Percentiles rank a stretch among this genome's conserved stretches.
Evolutionary conservation across 2,888 invertebrate species (phyloP).

Genomic region (Trissoscelio sp.): DNA sequence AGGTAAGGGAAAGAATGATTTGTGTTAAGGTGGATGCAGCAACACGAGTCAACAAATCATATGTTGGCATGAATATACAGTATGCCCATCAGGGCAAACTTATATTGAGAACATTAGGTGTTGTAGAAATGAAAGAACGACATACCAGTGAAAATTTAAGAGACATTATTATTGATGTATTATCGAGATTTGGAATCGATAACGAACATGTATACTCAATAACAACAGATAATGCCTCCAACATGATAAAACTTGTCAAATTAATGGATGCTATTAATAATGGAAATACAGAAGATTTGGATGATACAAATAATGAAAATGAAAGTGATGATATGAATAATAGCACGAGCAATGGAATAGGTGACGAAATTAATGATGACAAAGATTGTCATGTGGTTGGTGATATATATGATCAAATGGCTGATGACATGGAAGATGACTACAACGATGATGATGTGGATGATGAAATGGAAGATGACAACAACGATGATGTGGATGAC

Average conservation of each 20-base stretch:
- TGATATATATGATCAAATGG: neutral
- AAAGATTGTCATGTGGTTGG: no score
- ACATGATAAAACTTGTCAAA: neutral
- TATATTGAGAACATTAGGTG: no score
- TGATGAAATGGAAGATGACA: no score
- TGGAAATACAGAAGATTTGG: neutral
- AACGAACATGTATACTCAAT: neutral
- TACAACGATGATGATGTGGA: neutral
- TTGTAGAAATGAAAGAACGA: no score
- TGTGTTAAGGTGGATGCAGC: no score
- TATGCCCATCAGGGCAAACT: no score
- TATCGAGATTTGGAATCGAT: neutral
- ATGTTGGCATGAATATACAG: no score
- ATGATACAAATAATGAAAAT: neutral
- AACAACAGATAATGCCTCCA: conserved; percentile 2
- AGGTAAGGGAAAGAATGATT: no score
- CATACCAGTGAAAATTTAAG: conserved; percentile 4
- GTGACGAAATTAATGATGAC: no score
- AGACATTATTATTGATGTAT: neutral
- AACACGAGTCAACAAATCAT: neutral
- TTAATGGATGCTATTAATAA: neutral
- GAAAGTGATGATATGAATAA: neutral
- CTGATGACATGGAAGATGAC: neutral
- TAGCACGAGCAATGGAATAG: no score
- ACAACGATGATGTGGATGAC: no score